Conservation (phyloP, 2,113 vertebrate species). For the Tylochromis polylepis region DNA sequence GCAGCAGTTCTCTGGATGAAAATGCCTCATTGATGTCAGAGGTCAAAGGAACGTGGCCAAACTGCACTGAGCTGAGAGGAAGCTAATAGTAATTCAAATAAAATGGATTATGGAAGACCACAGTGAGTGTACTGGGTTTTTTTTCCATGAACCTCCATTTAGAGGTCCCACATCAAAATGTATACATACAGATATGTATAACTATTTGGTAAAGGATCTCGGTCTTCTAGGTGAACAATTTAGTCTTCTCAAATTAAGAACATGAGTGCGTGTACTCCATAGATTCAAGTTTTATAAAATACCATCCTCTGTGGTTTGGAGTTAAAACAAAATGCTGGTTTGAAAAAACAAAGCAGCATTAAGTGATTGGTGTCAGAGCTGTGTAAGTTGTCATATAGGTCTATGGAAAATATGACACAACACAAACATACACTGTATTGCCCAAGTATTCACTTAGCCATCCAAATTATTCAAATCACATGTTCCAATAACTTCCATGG, state of each 20-base stretch:
- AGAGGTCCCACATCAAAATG: neutral
- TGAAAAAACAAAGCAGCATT: neutral
- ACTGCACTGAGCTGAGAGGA: neutral
- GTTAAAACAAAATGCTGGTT: neutral
- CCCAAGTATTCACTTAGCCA: neutral
- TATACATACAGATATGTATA: neutral
- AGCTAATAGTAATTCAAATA: too few relatives aligned
- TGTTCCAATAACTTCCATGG: neutral
- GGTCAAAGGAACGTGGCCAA: neutral
- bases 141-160: neutral
- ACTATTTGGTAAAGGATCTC: neutral
- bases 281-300: neutral
- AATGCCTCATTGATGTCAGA: neutral
- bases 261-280: neutral
- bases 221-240: neutral
- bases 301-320: neutral
- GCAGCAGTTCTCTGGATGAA: neutral
- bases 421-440: neutral
- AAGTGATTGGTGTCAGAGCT: neutral
- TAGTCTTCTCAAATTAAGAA: neutral
- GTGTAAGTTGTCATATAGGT: neutral
- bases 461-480: neutral
- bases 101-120: neutral
- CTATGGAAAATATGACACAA: neutral
- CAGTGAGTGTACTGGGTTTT: neutral